Evolutionary conservation across 1,140 invertebrate genomes (phyloP).

Genomic region (Contarinia nasturtii): DNA sequence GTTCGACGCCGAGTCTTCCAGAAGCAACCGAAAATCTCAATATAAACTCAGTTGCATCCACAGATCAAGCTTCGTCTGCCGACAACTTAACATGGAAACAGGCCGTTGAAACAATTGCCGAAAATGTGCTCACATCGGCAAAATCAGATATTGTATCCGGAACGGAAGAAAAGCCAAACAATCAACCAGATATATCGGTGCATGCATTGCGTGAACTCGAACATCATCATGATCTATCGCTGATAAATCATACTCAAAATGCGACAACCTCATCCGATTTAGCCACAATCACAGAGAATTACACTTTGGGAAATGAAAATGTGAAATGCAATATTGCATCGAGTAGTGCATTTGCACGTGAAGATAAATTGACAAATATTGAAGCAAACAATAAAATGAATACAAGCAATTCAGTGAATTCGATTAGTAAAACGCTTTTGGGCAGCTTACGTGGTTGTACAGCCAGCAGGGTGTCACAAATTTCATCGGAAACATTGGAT

Average conservation of each 20-base stretch:
- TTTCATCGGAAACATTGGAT: constrained; percentile 32
- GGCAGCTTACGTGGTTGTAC: constrained; percentile 12
- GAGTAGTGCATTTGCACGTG: constrained; percentile 9
- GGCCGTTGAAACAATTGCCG: constrained; percentile 78
- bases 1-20: constrained; percentile 79
- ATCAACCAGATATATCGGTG: constrained; percentile 30
- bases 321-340: constrained; percentile 10
- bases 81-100: constrained; percentile 80
- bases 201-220: constrained; percentile 35
- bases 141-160: constrained; percentile 47
- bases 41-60: constrained; percentile 50
- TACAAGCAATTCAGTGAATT: constrained; percentile 18
- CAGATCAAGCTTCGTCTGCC: constrained; percentile 75
- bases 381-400: constrained; percentile 25
- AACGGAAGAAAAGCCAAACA: constrained; percentile 7
- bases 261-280: constrained; percentile 33
- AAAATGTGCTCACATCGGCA: constrained; percentile 60
- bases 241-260: constrained; percentile 41
- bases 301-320: constrained; percentile 41
- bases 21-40: constrained; percentile 52
- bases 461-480: constrained; percentile 10
- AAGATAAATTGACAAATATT: constrained; percentile 12
- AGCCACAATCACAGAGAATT: constrained; percentile 65
- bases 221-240: constrained; percentile 35
- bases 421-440: constrained; percentile 16